Evolutionary conservation across 2,888 invertebrate species (phyloP), one percentile per base, ranked within the genome.

Genomic region (Megaustenia siamemsis): DNA sequence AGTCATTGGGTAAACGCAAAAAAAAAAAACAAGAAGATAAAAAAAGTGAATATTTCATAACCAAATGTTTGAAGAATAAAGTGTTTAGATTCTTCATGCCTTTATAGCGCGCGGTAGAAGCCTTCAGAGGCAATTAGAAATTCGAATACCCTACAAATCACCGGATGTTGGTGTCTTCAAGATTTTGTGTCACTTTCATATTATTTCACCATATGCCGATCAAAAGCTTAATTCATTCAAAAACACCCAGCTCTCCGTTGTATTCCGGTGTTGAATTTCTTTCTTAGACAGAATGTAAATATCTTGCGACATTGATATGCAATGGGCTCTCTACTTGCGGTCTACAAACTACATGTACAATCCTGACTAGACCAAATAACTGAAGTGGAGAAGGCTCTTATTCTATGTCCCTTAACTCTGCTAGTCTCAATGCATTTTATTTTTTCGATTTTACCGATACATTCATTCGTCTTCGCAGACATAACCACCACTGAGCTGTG

Each of bases 261-360:
- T 21, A 56, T 35, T 56, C 38, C 60, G 77, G 77, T 56, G 32
- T 56, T 53, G 77, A 77, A n/a, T 77, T 53, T 10, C 56, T 18
- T 49, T n/a, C 60, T 77, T 35, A 32, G 77, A 77, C 60, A 53
- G 12, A 38, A 12, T 77, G 77, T 77, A 77, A 77, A 77, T 77
- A 77, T 77, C 60, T n/a, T 1, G 6, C 56, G 60, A n/a, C 38
- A 56, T 56, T 53, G 53, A 53, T 77, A 77, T 77, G 77, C 53
- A 77, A 60, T 60, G 38, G 77, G n/a, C 15, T n/a, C 40, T 69
- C 38, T 60, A 77, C 77, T 77, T 77, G 45, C 56, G 21, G 53
- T 45, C 53, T 2, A 18, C 28, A 38, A 56, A 6, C 77, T n/a
- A 4, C 24, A 24, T 77, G 77, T 53, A 38, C 77, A 35, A n/a